phyloP scores from a whole-genome alignment of 2,113 vertebrate species.

The Menura novaehollandiae region DNA sequence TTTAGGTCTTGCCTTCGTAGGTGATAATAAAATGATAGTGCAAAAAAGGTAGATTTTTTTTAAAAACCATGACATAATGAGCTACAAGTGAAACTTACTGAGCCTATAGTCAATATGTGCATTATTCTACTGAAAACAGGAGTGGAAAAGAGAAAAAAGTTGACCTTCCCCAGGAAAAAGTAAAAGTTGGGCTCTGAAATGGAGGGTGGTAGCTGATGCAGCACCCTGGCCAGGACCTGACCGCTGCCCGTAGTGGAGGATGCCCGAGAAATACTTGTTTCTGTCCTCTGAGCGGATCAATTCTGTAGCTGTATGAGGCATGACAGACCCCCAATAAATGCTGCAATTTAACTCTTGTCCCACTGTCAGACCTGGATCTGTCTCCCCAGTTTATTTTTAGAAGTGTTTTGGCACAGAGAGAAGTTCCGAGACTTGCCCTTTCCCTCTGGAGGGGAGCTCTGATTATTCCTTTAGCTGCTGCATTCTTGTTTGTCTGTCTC shows the following conservation, averaged over 20 bases:
- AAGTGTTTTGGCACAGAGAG: neutral
- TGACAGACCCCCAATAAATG: neutral
- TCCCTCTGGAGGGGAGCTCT: neutral
- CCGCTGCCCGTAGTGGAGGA: neutral
- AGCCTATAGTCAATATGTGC: neutral
- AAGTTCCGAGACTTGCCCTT: neutral
- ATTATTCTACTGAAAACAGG: neutral
- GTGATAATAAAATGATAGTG: neutral
- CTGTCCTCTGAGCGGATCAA: neutral
- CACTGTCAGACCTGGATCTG: neutral
- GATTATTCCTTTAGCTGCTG: neutral
- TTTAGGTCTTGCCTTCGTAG: neutral
- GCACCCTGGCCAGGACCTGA: neutral
- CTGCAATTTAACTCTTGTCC: neutral
- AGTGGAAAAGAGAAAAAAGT: neutral
- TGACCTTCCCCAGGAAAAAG: neutral
- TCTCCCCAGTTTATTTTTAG: constrained; percentile 16
- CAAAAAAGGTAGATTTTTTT: neutral
- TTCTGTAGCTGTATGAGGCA: neutral
- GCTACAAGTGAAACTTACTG: neutral
- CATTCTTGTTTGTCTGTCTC: constrained; percentile 28
- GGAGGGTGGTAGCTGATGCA: neutral
- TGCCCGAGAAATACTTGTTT: neutral
- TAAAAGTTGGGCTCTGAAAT: neutral
- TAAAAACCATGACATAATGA: neutral